phyloP scores from a whole-genome alignment of 2,888 invertebrate genomes.

The Auanema freiburgensis region DNA sequence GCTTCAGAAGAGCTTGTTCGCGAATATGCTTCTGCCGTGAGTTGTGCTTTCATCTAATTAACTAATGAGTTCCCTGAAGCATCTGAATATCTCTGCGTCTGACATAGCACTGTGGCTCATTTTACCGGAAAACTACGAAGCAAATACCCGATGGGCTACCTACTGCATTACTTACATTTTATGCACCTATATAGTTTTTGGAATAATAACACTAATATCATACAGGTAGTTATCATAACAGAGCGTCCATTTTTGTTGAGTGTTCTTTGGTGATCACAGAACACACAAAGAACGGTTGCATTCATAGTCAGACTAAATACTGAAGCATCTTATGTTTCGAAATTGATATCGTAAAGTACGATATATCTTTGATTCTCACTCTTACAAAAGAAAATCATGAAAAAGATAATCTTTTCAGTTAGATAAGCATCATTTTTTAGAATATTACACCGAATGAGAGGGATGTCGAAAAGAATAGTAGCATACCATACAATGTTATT shows the following conservation, averaged over 20 bases:
- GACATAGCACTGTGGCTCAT: conserved; percentile 13
- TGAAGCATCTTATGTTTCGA: neutral
- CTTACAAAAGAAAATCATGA: too few relatives aligned
- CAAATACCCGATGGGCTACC: conserved; percentile 14
- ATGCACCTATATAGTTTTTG: conserved; percentile 3
- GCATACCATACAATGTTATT: conserved; percentile 17
- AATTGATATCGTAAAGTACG: neutral
- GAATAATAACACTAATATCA: conserved; percentile 8
- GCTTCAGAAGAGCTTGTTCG: too few relatives aligned
- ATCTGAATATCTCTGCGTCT: conserved; percentile 3
- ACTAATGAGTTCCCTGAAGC: neutral
- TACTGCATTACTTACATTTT: conserved; percentile 7
- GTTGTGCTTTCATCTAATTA: too few relatives aligned
- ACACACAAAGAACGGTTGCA: neutral
- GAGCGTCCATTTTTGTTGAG: neutral
- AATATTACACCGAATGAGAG: conserved; percentile 6
- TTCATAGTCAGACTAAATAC: neutral
- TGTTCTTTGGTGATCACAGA: neutral
- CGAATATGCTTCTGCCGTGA: too few relatives aligned
- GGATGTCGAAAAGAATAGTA: conserved; percentile 9
- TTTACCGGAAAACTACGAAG: conserved; percentile 12
- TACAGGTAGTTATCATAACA: neutral
- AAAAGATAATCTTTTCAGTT: neutral
- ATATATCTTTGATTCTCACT: too few relatives aligned
- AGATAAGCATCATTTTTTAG: neutral